Evolutionary conservation across 2,113 vertebrate genomes (phyloP).

Genomic region (Cryptotis parvus): DNA sequence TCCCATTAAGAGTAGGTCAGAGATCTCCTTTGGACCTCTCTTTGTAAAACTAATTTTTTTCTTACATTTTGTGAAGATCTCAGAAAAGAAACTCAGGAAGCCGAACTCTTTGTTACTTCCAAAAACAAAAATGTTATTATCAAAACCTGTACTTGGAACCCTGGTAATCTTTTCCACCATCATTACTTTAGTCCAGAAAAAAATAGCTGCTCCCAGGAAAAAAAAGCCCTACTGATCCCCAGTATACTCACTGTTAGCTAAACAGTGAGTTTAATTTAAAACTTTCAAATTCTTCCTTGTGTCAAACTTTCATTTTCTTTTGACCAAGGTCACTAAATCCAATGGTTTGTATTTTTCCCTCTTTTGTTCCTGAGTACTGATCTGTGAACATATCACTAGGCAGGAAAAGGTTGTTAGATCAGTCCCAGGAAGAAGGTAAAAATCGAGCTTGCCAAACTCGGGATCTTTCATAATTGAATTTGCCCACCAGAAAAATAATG

Average conservation of each 20-base stretch:
- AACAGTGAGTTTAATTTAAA: too few species aligned
- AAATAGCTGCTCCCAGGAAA: not conserved
- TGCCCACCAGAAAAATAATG: slow-evolving; percentile 21
- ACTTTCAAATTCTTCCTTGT: slow-evolving; percentile 43
- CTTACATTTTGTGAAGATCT: slow-evolving; percentile 56
- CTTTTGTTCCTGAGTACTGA: not conserved
- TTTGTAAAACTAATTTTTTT: not conserved
- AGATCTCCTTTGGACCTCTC: not conserved
- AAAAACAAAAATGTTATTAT: not conserved
- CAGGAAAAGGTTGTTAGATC: not conserved
- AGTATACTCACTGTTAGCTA: not conserved
- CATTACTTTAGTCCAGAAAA: not conserved
- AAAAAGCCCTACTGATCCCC: not conserved
- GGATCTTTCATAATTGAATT: not conserved
- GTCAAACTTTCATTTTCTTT: not conserved
- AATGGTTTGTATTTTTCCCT: not conserved
- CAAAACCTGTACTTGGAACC: too few species aligned
- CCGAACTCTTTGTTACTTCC: slow-evolving; percentile 68
- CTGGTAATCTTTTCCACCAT: not conserved
- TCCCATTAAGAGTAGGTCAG: not conserved
- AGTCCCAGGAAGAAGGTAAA: not conserved
- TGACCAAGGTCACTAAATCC: not conserved
- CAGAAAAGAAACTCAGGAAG: slow-evolving; percentile 58
- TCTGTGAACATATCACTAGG: not conserved
- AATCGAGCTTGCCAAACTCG: not conserved